Conservation (phyloP, 2,113 vertebrate species). For the Donacobius atricapilla region DNA sequence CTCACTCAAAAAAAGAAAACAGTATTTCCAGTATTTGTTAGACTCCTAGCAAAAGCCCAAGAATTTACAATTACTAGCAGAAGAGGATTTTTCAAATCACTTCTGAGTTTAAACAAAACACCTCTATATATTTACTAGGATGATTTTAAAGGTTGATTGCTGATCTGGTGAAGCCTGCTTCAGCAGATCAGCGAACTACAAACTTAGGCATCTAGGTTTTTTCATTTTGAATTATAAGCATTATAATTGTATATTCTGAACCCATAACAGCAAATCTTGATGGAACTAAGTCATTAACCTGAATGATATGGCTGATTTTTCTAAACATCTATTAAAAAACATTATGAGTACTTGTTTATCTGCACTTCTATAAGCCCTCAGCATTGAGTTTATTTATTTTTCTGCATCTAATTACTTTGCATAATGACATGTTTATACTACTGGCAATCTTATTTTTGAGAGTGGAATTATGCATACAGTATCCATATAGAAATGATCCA, state of each 20-base stretch:
- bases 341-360: conserved; percentile 40
- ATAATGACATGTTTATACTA: conserved; percentile 64
- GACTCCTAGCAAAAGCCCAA: background rate
- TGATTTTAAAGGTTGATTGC: background rate
- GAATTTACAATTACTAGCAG: background rate
- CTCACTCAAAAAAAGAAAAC: background rate
- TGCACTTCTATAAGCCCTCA: conserved; percentile 12
- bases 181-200: background rate
- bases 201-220: background rate
- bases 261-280: background rate
- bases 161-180: background rate
- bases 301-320: conserved; percentile 57
- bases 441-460: conserved; percentile 11
- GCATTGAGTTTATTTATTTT: conserved; percentile 51
- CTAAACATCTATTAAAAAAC: conserved; percentile 43
- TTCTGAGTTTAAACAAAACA: background rate
- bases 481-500: background rate
- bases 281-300: conserved; percentile 49
- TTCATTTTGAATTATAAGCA: background rate
- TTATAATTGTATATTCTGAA: conserved; percentile 21
- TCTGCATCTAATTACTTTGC: conserved; percentile 56
- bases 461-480: conserved; percentile 9
- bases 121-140: background rate
- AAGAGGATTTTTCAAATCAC: background rate
- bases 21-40: background rate